Percentiles rank a stretch among this genome's conserved stretches.
Evolutionary conservation across 2,113 vertebrate species (phyloP).

Genomic region (Eulemur rufifrons): DNA sequence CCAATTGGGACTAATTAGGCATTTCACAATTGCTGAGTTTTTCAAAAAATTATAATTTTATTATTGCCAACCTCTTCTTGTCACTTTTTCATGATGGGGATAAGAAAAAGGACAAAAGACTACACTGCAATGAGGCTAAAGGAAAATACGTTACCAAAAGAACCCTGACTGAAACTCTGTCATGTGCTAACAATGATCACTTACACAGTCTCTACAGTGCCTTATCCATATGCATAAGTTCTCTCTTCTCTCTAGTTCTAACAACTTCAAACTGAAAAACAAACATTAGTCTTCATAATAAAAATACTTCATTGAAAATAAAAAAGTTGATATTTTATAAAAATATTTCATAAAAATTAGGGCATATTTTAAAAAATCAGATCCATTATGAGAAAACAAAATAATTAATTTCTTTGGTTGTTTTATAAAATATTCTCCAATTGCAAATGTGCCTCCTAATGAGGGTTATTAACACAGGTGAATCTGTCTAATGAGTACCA

Average conservation of each 20-base stretch:
- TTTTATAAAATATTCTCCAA: constrained; percentile 25
- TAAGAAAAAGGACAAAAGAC: constrained; percentile 32
- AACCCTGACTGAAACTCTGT: neutral
- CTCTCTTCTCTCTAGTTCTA: constrained; percentile 1
- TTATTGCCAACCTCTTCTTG: neutral
- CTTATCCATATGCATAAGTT: neutral
- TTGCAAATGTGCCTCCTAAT: neutral
- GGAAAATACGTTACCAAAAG: neutral
- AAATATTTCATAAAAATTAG: constrained; percentile 30
- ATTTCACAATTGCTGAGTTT: neutral
- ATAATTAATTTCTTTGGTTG: constrained; percentile 7
- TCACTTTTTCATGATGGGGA: neutral
- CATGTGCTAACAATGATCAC: neutral
- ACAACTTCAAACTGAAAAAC: constrained; percentile 38
- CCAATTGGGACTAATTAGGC: neutral
- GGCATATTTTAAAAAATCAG: constrained; percentile 38
- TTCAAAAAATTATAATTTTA: constrained; percentile 6
- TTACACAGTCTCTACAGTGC: neutral
- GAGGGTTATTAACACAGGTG: constrained; percentile 14
- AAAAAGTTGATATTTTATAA: neutral
- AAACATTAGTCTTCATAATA: neutral
- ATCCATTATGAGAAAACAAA: constrained; percentile 26
- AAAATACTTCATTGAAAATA: constrained; percentile 36
- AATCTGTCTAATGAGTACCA: neutral
- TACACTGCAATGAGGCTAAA: neutral